Evolutionary conservation across 2,888 invertebrate species (phyloP), one percentile per base, ranked within the genome.

Genomic region (Thysanoteuthis rhombus): DNA sequence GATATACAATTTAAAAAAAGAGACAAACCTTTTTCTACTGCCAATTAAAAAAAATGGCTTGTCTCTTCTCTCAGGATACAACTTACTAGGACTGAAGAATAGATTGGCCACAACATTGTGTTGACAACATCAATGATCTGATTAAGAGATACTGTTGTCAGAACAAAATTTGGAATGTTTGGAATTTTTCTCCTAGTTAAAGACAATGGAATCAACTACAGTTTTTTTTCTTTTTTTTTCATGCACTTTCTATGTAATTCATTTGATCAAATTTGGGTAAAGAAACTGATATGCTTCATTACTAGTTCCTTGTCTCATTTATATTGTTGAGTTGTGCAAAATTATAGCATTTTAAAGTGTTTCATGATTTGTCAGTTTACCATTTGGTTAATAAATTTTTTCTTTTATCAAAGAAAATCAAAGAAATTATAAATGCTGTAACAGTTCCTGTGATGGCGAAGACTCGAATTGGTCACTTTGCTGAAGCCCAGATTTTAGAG

Each of bases 361-460:
- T 58, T 58, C 32, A 32, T 58, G 10, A 6, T 58, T 58, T 32
- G 3, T 32, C 32, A 6, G 32, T n/a, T 75, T 75, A 36, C 10
- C 19, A 10, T 75, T 75, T n/a, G 75, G n/a, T 16, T 75, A 16
- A 75, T 75, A 10, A 75, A 75, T 12, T 75, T 75, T 75, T n/a
- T 75, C 12, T 90, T 90, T 89, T 40, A 32, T 94, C 94, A 22
- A 94, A 96, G 96, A 96, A 94, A 94, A 96, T 96, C 92, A 96
- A 96, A 94, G 96, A 96, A 92, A 96, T 96, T 47, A 96, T 96
- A 94, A 95, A 94, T 8, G 96, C 96, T 5, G 97, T 96, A 36
- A 96, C 96, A 5, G 96, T 97, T 39, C 96, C 96, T 0, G 96
- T 96, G 12, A 96, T 97, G 96, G 97, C 96, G 45, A 97, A 97